Base-by-base conservation (phyloP, 2,888 invertebrate genomes). In the Pyrrhosoma nymphula region DNA sequence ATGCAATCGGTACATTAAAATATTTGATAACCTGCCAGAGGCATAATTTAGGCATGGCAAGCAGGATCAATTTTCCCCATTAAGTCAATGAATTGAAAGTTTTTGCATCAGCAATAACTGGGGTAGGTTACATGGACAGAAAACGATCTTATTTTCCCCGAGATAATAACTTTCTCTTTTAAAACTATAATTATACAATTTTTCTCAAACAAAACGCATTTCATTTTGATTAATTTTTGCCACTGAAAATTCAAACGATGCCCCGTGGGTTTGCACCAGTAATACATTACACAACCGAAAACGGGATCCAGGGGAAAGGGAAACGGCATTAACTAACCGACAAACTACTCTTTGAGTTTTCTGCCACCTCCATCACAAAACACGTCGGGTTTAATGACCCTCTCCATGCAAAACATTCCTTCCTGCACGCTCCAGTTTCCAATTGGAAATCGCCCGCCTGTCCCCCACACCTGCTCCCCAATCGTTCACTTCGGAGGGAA, bases 351-450 rank as follows among this genome's bases (percentile, higher is more conserved):
- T 69, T 69, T 4, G 35, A 35, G 30, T 16, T 82, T 82, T 82
- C 30, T 82, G 82, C 82, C 82, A 82, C 82, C 82, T 82, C 35
- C 82, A 26, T 35, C 82, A 35, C 82, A 82, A 82, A 35, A 82
- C 35, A 35, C 82, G 30, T 16, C 12, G 82, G 35, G 82, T 82
- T 82, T 82, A 82, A 82, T 18, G 82, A 82, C 82, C 82, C 35
- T 82, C 30, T 12, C 0, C 82, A 82, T 82, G 82, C 82, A 82
- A 82, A 82, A 18, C 82, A 82, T 82, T 82, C 20, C 82, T 82
- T 82, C 82, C 82, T 82, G 35, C 82, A 82, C 10, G 82, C 82
- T 82, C 82, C 82, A 82, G 30, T 82, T 82, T 82, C 82, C 82
- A 30, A 82, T 82, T 82, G 30, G 82, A 82, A 82, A 35, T 82